These are phyloP conservation scores for Drosophila setifemur DNA, from an alignment of 1,140 invertebrate species.

Conservation along the genomic window DNA sequence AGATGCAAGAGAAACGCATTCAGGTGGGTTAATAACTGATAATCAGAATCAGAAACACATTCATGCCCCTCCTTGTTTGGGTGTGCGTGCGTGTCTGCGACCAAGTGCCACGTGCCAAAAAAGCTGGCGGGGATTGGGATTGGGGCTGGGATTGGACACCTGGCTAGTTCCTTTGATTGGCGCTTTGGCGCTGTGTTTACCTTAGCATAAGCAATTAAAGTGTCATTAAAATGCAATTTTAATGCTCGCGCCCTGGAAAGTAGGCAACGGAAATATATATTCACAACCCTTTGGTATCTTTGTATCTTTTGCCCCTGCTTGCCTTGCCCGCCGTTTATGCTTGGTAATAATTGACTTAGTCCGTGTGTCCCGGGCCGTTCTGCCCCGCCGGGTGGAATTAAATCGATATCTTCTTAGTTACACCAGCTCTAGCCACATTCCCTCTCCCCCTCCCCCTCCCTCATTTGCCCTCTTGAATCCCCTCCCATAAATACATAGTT, in stretches of 20 bases:
- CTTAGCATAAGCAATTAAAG: conserved; percentile 52
- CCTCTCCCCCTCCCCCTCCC: background rate
- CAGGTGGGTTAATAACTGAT: conserved; percentile 28
- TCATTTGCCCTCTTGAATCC: too few relatives aligned
- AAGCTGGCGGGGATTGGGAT: background rate
- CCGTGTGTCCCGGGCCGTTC: conserved; percentile 5
- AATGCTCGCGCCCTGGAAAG: conserved; percentile 44
- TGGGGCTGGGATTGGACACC: background rate
- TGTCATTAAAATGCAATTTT: conserved; percentile 68
- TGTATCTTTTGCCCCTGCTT: conserved; percentile 22
- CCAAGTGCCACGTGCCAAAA: conserved; percentile 36
- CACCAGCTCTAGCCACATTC: too few relatives aligned
- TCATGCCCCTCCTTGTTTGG: conserved; percentile 5
- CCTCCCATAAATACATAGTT: conserved; percentile 42
- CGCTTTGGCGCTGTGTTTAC: background rate
- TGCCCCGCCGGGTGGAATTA: conserved; percentile 31
- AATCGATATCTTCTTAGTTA: conserved; percentile 66
- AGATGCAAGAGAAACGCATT: conserved; percentile 19
- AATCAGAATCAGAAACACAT: conserved; percentile 53
- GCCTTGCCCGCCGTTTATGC: too few relatives aligned
- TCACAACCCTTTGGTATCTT: conserved; percentile 24
- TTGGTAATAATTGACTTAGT: conserved; percentile 45
- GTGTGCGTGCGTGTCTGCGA: conserved; percentile 2
- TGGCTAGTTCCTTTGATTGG: conserved; percentile 4
- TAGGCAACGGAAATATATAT: conserved; percentile 45